Percentiles rank a stretch among this genome's conserved stretches.
These are phyloP conservation scores for Mormyrus proboscirostris DNA, from an alignment of 2,797 vertebrate species.

Conservation along the genomic window DNA sequence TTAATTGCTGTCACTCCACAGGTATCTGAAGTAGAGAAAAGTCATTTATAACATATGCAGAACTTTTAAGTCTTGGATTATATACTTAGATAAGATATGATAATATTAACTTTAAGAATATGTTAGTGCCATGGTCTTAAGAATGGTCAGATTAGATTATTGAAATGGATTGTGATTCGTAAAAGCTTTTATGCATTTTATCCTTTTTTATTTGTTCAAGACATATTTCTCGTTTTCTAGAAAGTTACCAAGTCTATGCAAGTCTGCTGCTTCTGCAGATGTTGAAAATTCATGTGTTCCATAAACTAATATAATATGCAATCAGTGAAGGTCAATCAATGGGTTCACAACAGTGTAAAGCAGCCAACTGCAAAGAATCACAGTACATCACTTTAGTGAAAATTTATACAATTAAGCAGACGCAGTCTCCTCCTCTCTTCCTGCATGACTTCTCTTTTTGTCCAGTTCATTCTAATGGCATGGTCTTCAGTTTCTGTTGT, in stretches of 20 bases:
- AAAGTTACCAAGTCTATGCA: neutral
- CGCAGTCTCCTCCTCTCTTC: neutral
- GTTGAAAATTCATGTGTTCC: neutral
- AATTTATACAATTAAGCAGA: neutral
- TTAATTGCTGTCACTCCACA: neutral
- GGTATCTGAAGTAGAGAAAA: neutral
- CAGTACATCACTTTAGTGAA: neutral
- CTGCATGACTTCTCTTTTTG: neutral
- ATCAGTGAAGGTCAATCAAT: neutral
- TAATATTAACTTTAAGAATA: neutral
- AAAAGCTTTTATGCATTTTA: neutral
- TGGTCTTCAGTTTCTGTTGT: neutral
- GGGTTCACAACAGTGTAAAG: neutral
- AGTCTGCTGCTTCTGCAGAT: neutral
- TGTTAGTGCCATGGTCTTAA: neutral
- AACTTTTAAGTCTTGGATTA: neutral
- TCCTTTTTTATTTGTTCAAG: neutral
- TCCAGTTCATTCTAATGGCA: neutral
- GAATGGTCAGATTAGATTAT: neutral
- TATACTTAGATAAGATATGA: neutral
- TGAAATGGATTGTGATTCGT: neutral
- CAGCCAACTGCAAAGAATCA: neutral
- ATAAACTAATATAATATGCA: neutral
- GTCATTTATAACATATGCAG: neutral
- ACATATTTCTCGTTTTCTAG: neutral